Conservation (phyloP, 2,888 invertebrate species). For the Lagria hirta region DNA sequence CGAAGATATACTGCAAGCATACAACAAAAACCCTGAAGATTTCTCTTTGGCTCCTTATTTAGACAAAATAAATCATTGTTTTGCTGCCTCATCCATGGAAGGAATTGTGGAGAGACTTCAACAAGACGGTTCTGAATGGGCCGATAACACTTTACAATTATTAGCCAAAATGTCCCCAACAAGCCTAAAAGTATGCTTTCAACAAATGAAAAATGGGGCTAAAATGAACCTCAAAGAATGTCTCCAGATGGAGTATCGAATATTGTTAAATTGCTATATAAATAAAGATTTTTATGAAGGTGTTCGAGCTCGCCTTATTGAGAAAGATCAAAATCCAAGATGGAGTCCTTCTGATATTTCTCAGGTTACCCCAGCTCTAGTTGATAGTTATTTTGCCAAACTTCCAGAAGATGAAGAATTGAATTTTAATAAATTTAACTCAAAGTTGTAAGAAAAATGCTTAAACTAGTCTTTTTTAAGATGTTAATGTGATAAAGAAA, state of each 20-base stretch:
- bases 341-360: constrained; percentile 83
- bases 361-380: constrained; percentile 75
- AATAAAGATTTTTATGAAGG: constrained; percentile 86
- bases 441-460: too few relatives aligned
- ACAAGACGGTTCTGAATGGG: constrained; percentile 82
- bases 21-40: constrained; percentile 56
- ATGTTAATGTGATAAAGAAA: too few relatives aligned
- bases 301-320: constrained; percentile 82
- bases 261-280: constrained; percentile 66
- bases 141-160: constrained; percentile 67
- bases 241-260: constrained; percentile 86
- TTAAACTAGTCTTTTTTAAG: too few relatives aligned
- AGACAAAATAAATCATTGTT: constrained; percentile 77
- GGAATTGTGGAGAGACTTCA: constrained; percentile 75
- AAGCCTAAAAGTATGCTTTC: constrained; percentile 84
- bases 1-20: constrained; percentile 63
- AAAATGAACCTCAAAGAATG: constrained; percentile 77
- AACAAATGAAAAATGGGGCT: constrained; percentile 75
- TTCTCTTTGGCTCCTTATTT: constrained; percentile 70
- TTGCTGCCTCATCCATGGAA: constrained; percentile 74
- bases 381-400: constrained; percentile 76
- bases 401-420: constrained; percentile 71
- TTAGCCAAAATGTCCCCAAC: constrained; percentile 86
- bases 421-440: too few relatives aligned
- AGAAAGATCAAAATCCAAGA: constrained; percentile 89